These are phyloP conservation scores for Selenia dentaria DNA, from an alignment of 2,888 invertebrate genomes.

Conservation along the genomic window DNA sequence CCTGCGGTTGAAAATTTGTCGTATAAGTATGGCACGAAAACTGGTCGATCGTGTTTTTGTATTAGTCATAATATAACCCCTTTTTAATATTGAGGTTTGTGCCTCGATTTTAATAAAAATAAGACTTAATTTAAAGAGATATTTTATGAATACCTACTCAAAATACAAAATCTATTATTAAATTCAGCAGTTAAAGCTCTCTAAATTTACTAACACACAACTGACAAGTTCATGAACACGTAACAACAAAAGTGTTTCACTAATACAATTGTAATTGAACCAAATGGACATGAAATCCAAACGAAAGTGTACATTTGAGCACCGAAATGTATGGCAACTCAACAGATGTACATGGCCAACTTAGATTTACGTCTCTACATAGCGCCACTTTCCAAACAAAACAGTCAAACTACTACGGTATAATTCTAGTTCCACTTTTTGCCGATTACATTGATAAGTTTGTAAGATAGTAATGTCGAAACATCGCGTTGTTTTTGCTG, in stretches of 20 bases:
- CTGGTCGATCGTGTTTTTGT: too few species aligned
- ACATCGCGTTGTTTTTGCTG: constrained; percentile 32
- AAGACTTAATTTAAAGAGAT: too few species aligned
- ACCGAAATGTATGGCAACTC: constrained; percentile 13
- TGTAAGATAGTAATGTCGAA: constrained; percentile 15
- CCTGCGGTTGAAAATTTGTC: too few species aligned
- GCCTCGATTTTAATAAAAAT: too few species aligned
- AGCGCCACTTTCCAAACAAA: constrained; percentile 26
- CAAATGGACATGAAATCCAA: constrained; percentile 47
- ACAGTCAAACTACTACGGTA: background rate
- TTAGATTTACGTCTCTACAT: background rate
- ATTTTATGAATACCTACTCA: too few species aligned
- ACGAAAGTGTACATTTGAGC: constrained; percentile 58
- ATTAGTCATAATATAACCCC: too few species aligned
- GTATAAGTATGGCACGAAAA: too few species aligned
- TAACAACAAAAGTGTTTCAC: constrained; percentile 35
- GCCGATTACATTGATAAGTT: constrained; percentile 16
- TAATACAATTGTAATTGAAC: constrained; percentile 61
- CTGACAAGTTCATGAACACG: constrained; percentile 34
- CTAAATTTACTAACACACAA: too few species aligned
- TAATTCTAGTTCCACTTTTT: constrained; percentile 10
- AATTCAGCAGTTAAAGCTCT: too few species aligned
- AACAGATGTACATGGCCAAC: constrained; percentile 10
- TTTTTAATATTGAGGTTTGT: too few species aligned
- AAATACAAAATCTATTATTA: too few species aligned